A percentile compares a stretch with the other conserved stretches of the same genome.
Evolutionary conservation across 2,113 vertebrate species (phyloP).

Genomic region (cattle (Bos taurus)): DNA sequence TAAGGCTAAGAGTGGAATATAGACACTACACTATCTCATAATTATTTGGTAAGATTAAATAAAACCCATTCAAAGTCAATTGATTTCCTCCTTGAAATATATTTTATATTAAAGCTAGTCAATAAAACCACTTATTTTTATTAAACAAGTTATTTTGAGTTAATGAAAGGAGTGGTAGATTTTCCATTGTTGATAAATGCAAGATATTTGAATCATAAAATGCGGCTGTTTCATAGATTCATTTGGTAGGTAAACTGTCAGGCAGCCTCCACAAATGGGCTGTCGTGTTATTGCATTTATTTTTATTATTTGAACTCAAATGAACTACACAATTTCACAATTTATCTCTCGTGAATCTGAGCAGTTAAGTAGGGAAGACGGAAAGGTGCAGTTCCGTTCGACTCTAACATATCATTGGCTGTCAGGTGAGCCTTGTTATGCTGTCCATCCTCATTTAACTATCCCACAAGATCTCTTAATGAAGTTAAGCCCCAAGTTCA

Average conservation of each 20-base stretch:
- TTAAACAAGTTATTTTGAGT: background rate
- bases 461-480: slow-evolving; percentile 96
- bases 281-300: slow-evolving; percentile 33
- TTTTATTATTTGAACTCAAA: slow-evolving; percentile 30
- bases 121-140: background rate
- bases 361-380: slow-evolving; percentile 64
- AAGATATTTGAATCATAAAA: background rate
- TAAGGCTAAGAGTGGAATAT: background rate
- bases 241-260: background rate
- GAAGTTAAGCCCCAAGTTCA: slow-evolving; percentile 96
- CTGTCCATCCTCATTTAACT: slow-evolving; percentile 95
- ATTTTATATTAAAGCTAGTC: background rate
- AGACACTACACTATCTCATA: background rate
- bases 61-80: background rate
- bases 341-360: slow-evolving; percentile 64
- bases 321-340: slow-evolving; percentile 23
- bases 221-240: background rate
- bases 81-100: background rate
- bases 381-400: slow-evolving; percentile 76
- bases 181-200: background rate
- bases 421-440: slow-evolving; percentile 85
- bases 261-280: background rate
- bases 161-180: background rate
- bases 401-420: slow-evolving; percentile 79
- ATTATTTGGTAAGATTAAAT: background rate